Conservation (phyloP, 2,888 invertebrate species). For the Meandrusa payeni region DNA sequence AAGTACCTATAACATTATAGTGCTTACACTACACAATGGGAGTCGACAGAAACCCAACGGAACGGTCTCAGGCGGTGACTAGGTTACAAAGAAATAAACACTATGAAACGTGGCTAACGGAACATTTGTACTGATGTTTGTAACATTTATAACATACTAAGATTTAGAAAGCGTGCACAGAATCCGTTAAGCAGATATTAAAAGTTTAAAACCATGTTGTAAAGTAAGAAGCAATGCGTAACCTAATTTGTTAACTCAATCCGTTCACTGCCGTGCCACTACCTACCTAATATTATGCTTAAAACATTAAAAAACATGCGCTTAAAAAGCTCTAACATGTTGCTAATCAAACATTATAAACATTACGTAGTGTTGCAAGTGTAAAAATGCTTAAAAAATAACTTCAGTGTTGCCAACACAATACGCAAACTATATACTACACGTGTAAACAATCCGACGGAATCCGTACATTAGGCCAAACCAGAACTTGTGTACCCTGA, state of each 20-base stretch:
- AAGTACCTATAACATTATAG: constrained; percentile 38
- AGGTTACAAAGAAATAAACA: constrained; percentile 44
- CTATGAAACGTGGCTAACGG: constrained; percentile 31
- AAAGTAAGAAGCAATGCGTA: constrained; percentile 26
- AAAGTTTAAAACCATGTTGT: constrained; percentile 18
- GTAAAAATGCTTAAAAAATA: constrained; percentile 33
- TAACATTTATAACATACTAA: too few relatives aligned
- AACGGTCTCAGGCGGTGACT: constrained; percentile 59
- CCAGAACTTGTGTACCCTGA: too few relatives aligned
- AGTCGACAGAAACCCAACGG: constrained; percentile 42
- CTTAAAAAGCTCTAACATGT: constrained; percentile 59
- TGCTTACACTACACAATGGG: constrained; percentile 43
- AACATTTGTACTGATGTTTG: constrained; percentile 17
- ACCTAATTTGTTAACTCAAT: constrained; percentile 53
- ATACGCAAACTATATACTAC: constrained; percentile 14
- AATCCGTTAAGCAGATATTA: too few relatives aligned
- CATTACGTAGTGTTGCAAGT: constrained; percentile 47
- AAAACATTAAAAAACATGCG: constrained; percentile 23
- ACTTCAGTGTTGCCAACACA: constrained; percentile 44
- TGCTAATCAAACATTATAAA: constrained; percentile 46
- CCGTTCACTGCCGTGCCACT: constrained; percentile 42
- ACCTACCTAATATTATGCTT: constrained; percentile 33
- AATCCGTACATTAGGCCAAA: constrained; percentile 5
- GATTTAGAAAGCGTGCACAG: too few relatives aligned
- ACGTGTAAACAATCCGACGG: constrained; percentile 21